A percentile compares a stretch with the other conserved stretches of the same genome.
Conservation (phyloP, 2,113 vertebrate species). For the Cololabis saira region DNA sequence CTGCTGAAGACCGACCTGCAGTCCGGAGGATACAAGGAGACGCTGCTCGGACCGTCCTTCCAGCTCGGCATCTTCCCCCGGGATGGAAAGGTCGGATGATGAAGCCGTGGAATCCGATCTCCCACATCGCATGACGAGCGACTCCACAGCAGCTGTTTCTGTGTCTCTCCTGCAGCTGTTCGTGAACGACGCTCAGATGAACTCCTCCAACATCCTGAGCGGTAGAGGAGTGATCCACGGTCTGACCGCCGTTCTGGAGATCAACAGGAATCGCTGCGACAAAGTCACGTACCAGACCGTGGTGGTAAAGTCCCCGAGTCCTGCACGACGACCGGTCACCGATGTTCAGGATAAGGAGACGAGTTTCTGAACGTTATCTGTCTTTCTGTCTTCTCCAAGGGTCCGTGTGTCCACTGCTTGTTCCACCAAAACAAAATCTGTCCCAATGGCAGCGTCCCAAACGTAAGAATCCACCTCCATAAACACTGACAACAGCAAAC, state of each 20-base stretch:
- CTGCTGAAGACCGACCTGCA: conserved; percentile 85
- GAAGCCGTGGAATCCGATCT: background rate
- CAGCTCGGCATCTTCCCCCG: conserved; percentile 86
- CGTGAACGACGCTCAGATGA: conserved; percentile 87
- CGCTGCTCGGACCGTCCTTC: conserved; percentile 89
- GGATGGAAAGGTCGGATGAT: conserved; percentile 80
- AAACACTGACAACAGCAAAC: background rate
- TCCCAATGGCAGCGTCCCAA: conserved; percentile 73
- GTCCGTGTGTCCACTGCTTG: conserved; percentile 69
- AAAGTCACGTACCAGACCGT: conserved; percentile 34
- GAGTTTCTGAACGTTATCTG: too few species aligned
- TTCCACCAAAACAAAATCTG: conserved; percentile 66
- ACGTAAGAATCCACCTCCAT: conserved; percentile 43
- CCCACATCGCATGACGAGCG: background rate
- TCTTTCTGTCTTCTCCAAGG: conserved; percentile 45
- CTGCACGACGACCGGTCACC: background rate
- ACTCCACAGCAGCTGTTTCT: background rate
- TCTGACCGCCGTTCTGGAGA: conserved; percentile 85
- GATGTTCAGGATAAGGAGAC: too few species aligned
- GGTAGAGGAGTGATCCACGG: conserved; percentile 91
- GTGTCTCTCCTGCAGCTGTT: conserved; percentile 80
- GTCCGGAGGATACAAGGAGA: conserved; percentile 86
- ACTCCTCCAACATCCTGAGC: conserved; percentile 83
- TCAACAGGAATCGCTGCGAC: conserved; percentile 92
- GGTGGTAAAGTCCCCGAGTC: conserved; percentile 15